Percentiles rank a stretch among this genome's conserved stretches.
phyloP scores from a whole-genome alignment of 2,113 vertebrate species.

The Elephas maximus region DNA sequence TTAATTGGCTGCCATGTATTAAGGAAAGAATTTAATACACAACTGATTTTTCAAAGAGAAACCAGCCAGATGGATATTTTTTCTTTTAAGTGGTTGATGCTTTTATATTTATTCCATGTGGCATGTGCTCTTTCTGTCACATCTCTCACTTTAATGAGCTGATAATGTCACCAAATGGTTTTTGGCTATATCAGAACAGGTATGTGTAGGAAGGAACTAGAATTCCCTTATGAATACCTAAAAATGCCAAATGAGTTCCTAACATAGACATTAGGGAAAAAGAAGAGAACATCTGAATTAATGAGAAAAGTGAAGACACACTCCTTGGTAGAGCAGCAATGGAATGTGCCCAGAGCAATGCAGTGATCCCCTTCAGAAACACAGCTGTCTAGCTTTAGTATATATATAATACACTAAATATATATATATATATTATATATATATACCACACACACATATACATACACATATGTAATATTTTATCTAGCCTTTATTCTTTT shows the following conservation, averaged over 20 bases:
- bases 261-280: constrained; percentile 14
- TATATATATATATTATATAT: neutral
- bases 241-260: constrained; percentile 77
- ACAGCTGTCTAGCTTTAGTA: neutral
- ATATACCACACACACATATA: neutral
- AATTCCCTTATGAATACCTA: constrained; percentile 69
- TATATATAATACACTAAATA: neutral
- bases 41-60: constrained; percentile 74
- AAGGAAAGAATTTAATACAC: constrained; percentile 68
- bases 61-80: constrained; percentile 77
- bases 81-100: constrained; percentile 70
- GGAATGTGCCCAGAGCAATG: neutral
- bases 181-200: constrained; percentile 78
- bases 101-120: constrained; percentile 80
- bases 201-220: constrained; percentile 78
- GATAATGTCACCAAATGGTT: constrained; percentile 84
- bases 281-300: constrained; percentile 56
- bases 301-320: constrained; percentile 5
- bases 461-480: neutral
- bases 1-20: constrained; percentile 70
- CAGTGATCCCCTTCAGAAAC: neutral
- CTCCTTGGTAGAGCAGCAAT: neutral
- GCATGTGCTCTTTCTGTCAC: constrained; percentile 78
- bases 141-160: constrained; percentile 82
- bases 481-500: neutral